Percentiles rank a stretch among this genome's conserved stretches.
These are phyloP conservation scores for Gallinago undulata DNA, from an alignment of 2,113 vertebrate genomes.

Conservation along the genomic window DNA sequence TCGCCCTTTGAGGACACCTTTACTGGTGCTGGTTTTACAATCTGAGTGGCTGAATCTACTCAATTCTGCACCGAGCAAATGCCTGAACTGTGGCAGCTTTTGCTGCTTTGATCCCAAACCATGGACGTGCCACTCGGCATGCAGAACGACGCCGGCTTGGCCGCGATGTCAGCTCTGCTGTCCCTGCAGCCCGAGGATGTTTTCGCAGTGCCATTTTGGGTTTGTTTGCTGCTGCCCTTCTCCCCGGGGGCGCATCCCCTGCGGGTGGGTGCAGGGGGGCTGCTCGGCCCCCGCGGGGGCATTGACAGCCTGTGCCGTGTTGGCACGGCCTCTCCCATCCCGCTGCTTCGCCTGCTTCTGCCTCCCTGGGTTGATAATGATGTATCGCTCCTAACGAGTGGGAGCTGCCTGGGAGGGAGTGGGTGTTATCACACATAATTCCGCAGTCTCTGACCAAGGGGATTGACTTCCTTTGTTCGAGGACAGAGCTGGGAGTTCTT, in stretches of 20 bases:
- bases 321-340: fast-evolving
- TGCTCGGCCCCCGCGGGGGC: not conserved
- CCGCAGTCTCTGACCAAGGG: not conserved
- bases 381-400: fast-evolving
- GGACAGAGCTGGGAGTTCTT: not conserved
- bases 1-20: not conserved
- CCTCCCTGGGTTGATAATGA: not conserved
- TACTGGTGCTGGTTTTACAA: not conserved
- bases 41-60: not conserved
- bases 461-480: not conserved
- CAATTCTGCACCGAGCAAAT: not conserved
- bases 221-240: fast-evolving
- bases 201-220: fast-evolving
- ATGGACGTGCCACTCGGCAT: fast-evolving
- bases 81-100: fast-evolving
- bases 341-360: fast-evolving
- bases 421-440: not conserved
- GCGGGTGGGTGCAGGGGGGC: not conserved
- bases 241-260: not conserved
- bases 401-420: not conserved
- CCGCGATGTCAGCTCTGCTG: fast-evolving
- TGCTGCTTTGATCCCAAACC: not conserved
- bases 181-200: fast-evolving
- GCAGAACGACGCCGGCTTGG: fast-evolving
- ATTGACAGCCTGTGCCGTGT: fast-evolving